Evolutionary conservation across 2,888 invertebrate genomes (phyloP).

Genomic region (Acrocera orbiculus): DNA sequence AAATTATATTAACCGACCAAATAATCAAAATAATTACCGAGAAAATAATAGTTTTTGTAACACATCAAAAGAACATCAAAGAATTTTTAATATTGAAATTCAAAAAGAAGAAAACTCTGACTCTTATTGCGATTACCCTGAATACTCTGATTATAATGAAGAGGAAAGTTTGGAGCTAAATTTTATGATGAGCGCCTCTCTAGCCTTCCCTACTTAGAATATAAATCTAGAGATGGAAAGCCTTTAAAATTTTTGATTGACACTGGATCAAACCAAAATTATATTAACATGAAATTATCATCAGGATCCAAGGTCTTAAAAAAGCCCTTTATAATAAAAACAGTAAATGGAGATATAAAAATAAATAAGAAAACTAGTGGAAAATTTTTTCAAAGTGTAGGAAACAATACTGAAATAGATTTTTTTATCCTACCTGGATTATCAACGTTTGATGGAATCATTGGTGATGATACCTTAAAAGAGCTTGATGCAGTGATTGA

Average conservation of each 20-base stretch:
- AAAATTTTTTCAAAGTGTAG: constrained; percentile 6
- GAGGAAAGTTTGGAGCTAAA: constrained; percentile 5
- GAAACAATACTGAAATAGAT: constrained; percentile 3
- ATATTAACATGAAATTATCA: constrained; percentile 1
- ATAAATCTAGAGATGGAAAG: not conserved
- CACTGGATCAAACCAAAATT: constrained; percentile 6
- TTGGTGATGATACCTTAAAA: constrained; percentile 8
- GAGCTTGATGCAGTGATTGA: constrained; percentile 5
- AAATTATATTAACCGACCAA: constrained; percentile 1
- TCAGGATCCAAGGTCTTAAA: not conserved
- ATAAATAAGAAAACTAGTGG: constrained; percentile 4
- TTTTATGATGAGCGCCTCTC: constrained; percentile 8
- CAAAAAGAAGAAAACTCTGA: not conserved
- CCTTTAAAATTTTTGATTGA: constrained; percentile 5
- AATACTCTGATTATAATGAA: not conserved
- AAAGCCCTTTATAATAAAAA: constrained; percentile 2
- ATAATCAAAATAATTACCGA: not conserved
- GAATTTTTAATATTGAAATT: not conserved
- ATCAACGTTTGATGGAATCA: constrained; percentile 6
- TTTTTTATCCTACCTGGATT: constrained; percentile 9
- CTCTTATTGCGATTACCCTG: not conserved
- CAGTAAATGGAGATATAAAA: constrained; percentile 3
- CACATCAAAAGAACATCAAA: not conserved
- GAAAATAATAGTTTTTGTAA: not conserved
- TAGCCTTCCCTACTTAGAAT: constrained; percentile 9